phyloP scores from a whole-genome alignment of 2,797 vertebrate genomes.

The Helicolenus hilgendorfi region DNA sequence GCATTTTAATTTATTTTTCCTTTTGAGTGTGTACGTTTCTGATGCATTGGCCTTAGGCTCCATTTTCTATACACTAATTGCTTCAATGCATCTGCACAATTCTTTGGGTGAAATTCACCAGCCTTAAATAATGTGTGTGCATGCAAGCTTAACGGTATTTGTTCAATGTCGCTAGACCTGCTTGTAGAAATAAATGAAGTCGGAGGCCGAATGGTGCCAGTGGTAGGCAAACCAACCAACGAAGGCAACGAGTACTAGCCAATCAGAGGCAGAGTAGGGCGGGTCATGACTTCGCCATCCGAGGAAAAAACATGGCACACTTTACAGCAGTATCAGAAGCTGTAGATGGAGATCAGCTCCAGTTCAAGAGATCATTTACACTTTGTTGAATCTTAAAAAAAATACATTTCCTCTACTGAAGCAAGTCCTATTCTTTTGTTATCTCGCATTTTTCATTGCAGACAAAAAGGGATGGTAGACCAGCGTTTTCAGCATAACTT shows the following conservation, averaged over 20 bases:
- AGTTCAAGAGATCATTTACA: not conserved
- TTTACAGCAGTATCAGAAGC: not conserved
- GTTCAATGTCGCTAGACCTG: conserved; percentile 12
- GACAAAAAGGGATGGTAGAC: not conserved
- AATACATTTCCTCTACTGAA: not conserved
- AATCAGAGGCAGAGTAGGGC: not conserved
- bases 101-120: not conserved
- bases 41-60: conserved; percentile 28
- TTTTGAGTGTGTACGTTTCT: not conserved
- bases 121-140: conserved; percentile 14
- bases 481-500: not conserved
- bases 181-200: conserved; percentile 10
- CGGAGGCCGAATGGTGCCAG: not conserved
- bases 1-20: not conserved
- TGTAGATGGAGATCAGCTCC: not conserved
- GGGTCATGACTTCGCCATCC: not conserved
- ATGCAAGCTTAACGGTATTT: conserved; percentile 15
- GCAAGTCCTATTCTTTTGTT: not conserved
- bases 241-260: not conserved
- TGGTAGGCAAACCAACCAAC: not conserved
- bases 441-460: not conserved
- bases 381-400: not conserved
- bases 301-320: not conserved
- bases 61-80: conserved; percentile 52
- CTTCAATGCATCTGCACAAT: conserved; percentile 56